Percentiles rank a stretch among this genome's conserved stretches.
These are phyloP conservation scores for Leucopsar rothschildi DNA, from an alignment of 2,113 vertebrate genomes.

Conservation along the genomic window DNA sequence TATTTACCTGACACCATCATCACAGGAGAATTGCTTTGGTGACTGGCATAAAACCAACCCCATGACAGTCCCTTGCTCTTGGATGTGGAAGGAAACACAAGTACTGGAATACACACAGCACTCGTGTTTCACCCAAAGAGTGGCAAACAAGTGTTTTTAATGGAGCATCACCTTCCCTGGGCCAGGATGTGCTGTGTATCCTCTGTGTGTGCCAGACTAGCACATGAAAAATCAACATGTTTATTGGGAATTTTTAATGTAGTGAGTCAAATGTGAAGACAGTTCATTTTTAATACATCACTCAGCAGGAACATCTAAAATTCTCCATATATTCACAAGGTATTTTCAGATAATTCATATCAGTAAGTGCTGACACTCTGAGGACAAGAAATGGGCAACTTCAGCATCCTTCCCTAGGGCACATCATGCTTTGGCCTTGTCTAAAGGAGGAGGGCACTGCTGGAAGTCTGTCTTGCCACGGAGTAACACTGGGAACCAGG, in stretches of 20 bases:
- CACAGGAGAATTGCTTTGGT: background rate
- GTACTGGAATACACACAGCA: background rate
- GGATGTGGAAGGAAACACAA: background rate
- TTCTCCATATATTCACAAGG: background rate
- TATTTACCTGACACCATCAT: background rate
- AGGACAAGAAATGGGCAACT: background rate
- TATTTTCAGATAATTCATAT: background rate
- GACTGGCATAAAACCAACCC: background rate
- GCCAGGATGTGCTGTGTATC: background rate
- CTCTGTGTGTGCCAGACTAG: background rate
- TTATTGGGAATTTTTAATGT: background rate
- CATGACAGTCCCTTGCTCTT: background rate
- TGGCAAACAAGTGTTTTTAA: background rate
- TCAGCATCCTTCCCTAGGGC: background rate
- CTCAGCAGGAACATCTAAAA: background rate
- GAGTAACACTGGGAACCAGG: background rate
- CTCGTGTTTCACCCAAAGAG: background rate
- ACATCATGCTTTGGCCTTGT: rapidly evolving
- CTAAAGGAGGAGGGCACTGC: background rate
- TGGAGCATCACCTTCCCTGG: background rate
- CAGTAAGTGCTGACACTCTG: rapidly evolving
- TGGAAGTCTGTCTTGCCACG: background rate
- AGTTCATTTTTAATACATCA: background rate
- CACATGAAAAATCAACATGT: background rate
- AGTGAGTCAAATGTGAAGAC: background rate